Base-by-base conservation (phyloP, 2,113 vertebrate genomes). In the Neodon shergylaensis region DNA sequence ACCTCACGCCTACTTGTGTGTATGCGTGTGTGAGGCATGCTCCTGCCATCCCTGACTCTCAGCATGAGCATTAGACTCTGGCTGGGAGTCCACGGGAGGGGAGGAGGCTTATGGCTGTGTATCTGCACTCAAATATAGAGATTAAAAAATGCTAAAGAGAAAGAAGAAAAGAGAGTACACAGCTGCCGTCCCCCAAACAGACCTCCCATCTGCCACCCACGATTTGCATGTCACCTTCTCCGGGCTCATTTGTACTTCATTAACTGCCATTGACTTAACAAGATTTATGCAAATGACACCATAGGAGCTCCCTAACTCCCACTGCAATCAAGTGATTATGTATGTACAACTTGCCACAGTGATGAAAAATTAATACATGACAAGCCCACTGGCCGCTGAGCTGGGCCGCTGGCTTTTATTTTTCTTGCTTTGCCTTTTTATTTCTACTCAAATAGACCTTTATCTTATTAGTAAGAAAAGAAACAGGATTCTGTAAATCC, bases 201-300 rank as follows among this genome's bases (percentile, higher is more conserved):
- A 99, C 99, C 99, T 99, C 98, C 99, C 99, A 99, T 99, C 99
- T 99, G 99, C 99, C 99, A 99, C 98, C 98, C 98, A 97, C 98
- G 98, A 98, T 98, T 98, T 99, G 98, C 98, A 99, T 99, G 99
- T 99, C 98, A 99, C 99, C 99, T 99, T 99, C 98, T 98, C 98
- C 98, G 98, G 98, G 98, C 99, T 99, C 99, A 99, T 99, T 99
- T 99, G 99, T 99, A 99, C 99, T 99, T 99, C 99, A 99, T 99
- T 99, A 99, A 99, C 99, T 98, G 98, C 99, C 98, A 99, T 99
- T 98, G 99, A 99, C 98, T 99, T 99, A 99, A 99, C 99, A 99
- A 99, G 99, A 99, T 99, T 99, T 99, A 99, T 99, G 99, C 98
- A 99, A 99, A 99, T 99, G 98, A 98, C 98, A 98, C 99, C 98